phyloP scores from a whole-genome alignment of 2,797 vertebrate genomes.

The Orientallactaga sibirica region DNA sequence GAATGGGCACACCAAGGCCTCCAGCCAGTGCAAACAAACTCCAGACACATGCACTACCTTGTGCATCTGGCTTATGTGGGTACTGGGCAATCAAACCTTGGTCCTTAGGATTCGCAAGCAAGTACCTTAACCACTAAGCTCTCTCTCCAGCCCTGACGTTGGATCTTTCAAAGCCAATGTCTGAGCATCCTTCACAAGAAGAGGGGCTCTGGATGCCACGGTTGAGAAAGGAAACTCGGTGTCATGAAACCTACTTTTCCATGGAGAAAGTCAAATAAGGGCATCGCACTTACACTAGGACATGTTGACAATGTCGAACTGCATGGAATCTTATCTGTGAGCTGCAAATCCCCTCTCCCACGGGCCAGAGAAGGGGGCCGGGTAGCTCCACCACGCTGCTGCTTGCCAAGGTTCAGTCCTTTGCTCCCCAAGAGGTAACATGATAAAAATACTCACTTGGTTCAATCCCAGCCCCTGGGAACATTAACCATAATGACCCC shows the following conservation, averaged over 20 bases:
- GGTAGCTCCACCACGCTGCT: not conserved
- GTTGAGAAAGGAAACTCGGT: not conserved
- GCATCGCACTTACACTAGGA: conserved; percentile 46
- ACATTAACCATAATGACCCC: conserved; percentile 29
- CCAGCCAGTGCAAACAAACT: no score
- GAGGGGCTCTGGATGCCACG: not conserved
- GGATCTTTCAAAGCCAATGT: not conserved
- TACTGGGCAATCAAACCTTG: no score
- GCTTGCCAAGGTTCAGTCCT: conserved; percentile 32
- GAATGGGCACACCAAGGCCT: no score
- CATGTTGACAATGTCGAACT: conserved; percentile 70
- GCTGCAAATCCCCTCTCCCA: conserved; percentile 69
- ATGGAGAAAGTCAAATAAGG: conserved; percentile 64
- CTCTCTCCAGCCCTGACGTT: no score
- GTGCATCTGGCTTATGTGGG: no score
- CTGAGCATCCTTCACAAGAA: not conserved
- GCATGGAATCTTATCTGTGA: conserved; percentile 68
- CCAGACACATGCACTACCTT: no score
- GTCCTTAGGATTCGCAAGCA: no score
- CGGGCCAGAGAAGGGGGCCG: not conserved
- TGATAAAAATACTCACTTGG: conserved; percentile 23
- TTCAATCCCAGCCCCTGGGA: not conserved
- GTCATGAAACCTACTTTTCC: conserved; percentile 13
- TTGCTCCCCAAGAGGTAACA: conserved; percentile 20
- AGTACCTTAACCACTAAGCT: no score